Percentiles rank a stretch among this genome's conserved stretches.
Evolutionary conservation across 2,113 vertebrate species (phyloP).

Genomic region (Tupaia tana): DNA sequence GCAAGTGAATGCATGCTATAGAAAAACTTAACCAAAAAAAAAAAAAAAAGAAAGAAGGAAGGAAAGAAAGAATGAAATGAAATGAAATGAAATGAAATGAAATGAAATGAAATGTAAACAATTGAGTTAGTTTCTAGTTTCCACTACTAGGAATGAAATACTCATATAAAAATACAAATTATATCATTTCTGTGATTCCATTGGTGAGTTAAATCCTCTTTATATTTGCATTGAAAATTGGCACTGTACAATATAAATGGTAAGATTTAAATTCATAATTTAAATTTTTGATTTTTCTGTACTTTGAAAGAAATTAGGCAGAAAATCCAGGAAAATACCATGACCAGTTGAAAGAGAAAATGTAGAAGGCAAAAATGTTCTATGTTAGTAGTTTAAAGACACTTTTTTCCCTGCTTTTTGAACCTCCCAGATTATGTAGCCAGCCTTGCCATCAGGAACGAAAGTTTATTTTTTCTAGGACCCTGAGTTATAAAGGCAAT

Average conservation of each 20-base stretch:
- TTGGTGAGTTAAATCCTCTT: not conserved
- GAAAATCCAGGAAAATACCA: not conserved
- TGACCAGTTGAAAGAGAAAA: constrained; percentile 5
- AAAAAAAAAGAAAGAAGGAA: too few species aligned
- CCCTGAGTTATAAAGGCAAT: not conserved
- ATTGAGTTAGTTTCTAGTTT: not conserved
- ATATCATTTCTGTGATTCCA: not conserved
- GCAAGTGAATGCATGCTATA: too few species aligned
- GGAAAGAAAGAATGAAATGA: too few species aligned
- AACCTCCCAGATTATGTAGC: not conserved
- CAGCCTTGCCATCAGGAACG: not conserved
- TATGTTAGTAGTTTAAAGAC: not conserved
- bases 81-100: too few species aligned
- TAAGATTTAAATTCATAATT: not conserved
- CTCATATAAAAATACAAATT: not conserved
- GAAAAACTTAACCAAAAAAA: too few species aligned
- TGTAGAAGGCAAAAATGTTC: not conserved
- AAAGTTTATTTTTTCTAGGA: not conserved
- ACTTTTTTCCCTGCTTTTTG: not conserved
- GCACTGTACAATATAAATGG: not conserved
- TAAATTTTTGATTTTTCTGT: constrained; percentile 27
- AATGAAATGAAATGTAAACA: too few species aligned
- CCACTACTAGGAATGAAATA: not conserved
- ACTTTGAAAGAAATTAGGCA: constrained; percentile 6
- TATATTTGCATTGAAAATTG: constrained; percentile 25